These are phyloP conservation scores for Tragelaphus buxtoni DNA, from an alignment of 2,113 vertebrate genomes.

Conservation along the genomic window DNA sequence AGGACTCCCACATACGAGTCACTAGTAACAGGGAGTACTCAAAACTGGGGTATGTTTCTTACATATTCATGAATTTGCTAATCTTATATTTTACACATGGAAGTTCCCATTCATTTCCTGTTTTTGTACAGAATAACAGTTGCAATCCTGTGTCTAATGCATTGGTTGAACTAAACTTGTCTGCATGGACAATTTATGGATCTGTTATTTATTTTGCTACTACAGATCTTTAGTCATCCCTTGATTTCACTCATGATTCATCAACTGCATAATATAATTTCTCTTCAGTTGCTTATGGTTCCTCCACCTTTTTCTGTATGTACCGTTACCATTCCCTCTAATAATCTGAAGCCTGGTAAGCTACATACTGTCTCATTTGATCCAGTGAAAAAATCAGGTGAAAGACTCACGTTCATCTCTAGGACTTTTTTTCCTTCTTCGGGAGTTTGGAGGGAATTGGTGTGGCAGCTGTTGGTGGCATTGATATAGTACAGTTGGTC, in stretches of 20 bases:
- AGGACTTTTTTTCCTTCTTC: background rate
- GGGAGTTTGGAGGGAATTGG: background rate
- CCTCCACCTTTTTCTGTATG: background rate
- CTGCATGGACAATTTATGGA: background rate
- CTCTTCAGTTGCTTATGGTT: background rate
- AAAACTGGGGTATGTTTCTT: fast-evolving
- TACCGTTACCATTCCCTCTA: background rate
- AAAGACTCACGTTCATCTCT: background rate
- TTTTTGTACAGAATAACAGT: fast-evolving
- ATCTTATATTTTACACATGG: background rate
- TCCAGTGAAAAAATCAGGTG: background rate
- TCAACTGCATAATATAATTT: background rate
- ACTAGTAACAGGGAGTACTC: background rate
- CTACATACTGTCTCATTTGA: background rate
- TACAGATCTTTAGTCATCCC: background rate
- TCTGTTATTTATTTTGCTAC: background rate
- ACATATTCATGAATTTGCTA: background rate
- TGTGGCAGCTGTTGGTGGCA: background rate
- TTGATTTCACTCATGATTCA: background rate
- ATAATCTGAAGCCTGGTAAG: background rate
- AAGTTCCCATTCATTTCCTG: background rate
- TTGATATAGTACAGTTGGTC: background rate
- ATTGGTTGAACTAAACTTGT: background rate
- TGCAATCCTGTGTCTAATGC: background rate
- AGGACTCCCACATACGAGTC: fast-evolving